Evolutionary conservation across 2,888 invertebrate species (phyloP).

Genomic region (Campaea margaritaria): DNA sequence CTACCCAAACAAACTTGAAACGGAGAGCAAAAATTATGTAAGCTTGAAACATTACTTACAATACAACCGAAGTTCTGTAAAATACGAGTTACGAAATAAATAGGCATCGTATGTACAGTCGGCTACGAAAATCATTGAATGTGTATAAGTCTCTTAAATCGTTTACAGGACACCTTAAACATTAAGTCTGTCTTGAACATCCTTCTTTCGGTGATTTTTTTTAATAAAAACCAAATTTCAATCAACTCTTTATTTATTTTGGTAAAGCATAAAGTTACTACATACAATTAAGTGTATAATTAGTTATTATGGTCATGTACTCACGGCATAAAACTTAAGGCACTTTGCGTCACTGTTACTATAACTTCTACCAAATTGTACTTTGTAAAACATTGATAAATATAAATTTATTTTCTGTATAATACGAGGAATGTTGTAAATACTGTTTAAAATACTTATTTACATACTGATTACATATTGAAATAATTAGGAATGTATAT

Average conservation of each 20-base stretch:
- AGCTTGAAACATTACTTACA: too few species aligned
- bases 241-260: constrained; percentile 53
- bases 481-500: constrained; percentile 29
- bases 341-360: constrained; percentile 33
- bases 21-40: too few species aligned
- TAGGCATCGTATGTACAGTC: too few species aligned
- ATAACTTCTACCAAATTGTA: constrained; percentile 33
- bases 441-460: constrained; percentile 50
- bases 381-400: constrained; percentile 22
- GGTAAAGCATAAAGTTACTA: constrained; percentile 60
- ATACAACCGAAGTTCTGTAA: too few species aligned
- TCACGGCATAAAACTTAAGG: constrained; percentile 49
- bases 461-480: constrained; percentile 14
- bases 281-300: constrained; percentile 8
- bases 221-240: constrained; percentile 39
- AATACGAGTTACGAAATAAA: too few species aligned
- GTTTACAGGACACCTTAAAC: too few species aligned
- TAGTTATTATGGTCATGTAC: constrained; percentile 48
- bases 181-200: too few species aligned
- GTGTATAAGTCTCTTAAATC: too few species aligned
- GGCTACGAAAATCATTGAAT: too few species aligned
- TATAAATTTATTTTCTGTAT: constrained; percentile 15
- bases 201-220: too few species aligned
- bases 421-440: constrained; percentile 64
- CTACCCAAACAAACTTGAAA: too few species aligned